Evolutionary conservation across 1,140 invertebrate genomes (phyloP).

Genomic region (Whitmania pigra): DNA sequence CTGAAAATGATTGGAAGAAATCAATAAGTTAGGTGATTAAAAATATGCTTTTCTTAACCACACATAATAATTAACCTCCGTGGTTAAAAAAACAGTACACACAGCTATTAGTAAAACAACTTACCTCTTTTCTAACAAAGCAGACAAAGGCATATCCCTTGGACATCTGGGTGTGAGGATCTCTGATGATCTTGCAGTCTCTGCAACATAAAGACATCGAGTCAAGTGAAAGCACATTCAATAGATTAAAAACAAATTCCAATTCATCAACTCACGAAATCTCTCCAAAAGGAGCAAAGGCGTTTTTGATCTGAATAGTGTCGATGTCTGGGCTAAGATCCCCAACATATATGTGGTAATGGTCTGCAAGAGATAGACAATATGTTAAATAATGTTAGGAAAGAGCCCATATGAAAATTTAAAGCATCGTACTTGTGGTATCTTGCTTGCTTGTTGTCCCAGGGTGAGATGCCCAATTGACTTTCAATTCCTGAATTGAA

Average conservation of each 20-base stretch:
- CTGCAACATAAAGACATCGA: slow-evolving; percentile 59
- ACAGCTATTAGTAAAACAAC: slow-evolving; percentile 34
- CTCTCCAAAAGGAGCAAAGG: slow-evolving; percentile 93
- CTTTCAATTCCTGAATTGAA: slow-evolving; percentile 80
- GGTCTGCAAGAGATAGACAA: slow-evolving; percentile 34
- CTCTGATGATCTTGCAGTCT: slow-evolving; percentile 93
- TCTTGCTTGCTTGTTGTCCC: slow-evolving; percentile 94
- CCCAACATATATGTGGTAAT: slow-evolving; percentile 89
- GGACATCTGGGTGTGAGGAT: slow-evolving; percentile 93
- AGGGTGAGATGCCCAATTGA: slow-evolving; percentile 93
- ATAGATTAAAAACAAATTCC: not conserved
- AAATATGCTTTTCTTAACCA: not conserved
- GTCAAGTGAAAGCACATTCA: not conserved
- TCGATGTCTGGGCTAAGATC: slow-evolving; percentile 98
- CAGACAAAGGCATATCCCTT: slow-evolving; percentile 99
- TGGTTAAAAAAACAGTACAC: not conserved
- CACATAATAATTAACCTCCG: not conserved
- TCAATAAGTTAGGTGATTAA: too few species aligned
- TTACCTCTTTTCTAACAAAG: slow-evolving; percentile 93
- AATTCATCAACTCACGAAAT: slow-evolving; percentile 61
- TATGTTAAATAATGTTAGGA: too few species aligned
- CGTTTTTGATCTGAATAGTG: slow-evolving; percentile 85
- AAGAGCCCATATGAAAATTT: not conserved
- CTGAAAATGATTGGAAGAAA: slow-evolving; percentile 41
- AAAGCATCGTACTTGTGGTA: slow-evolving; percentile 46